Evolutionary conservation across 2,113 vertebrate species (phyloP).

Genomic region (Hyla sarda): DNA sequence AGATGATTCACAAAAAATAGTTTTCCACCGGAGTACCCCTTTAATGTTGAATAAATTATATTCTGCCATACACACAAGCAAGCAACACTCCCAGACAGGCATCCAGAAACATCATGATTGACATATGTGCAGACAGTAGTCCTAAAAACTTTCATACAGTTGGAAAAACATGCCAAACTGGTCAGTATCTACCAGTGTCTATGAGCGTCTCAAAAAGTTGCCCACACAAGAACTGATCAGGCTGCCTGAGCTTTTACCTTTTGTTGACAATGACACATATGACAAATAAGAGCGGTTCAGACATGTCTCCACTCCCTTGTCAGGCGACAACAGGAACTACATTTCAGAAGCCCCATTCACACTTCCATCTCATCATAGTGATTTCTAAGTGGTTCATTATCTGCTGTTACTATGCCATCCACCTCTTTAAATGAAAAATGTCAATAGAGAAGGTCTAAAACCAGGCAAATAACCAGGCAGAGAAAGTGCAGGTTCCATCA

Average conservation of each 20-base stretch:
- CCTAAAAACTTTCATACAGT: neutral
- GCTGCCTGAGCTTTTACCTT: neutral
- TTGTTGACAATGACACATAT: neutral
- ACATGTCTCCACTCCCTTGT: neutral
- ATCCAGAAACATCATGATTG: neutral
- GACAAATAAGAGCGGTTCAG: neutral
- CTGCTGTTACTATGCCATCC: neutral
- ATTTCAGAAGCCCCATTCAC: neutral
- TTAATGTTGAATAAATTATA: neutral
- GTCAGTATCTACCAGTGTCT: neutral
- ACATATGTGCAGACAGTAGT: neutral
- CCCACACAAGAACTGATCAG: neutral
- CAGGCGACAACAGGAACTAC: neutral
- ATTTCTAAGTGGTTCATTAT: neutral
- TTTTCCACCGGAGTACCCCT: no score
- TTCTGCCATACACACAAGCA: neutral
- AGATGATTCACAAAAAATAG: no score
- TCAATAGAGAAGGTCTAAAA: neutral
- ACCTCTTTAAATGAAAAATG: neutral
- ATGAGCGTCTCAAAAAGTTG: neutral
- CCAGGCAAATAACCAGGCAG: neutral
- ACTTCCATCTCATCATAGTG: neutral
- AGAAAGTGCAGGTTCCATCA: neutral
- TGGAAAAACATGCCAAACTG: neutral
- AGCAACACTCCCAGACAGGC: neutral